Percentiles rank a stretch among this genome's conserved stretches.
phyloP scores from a whole-genome alignment of 2,888 invertebrate species.

The Perizoma affinitatum region DNA sequence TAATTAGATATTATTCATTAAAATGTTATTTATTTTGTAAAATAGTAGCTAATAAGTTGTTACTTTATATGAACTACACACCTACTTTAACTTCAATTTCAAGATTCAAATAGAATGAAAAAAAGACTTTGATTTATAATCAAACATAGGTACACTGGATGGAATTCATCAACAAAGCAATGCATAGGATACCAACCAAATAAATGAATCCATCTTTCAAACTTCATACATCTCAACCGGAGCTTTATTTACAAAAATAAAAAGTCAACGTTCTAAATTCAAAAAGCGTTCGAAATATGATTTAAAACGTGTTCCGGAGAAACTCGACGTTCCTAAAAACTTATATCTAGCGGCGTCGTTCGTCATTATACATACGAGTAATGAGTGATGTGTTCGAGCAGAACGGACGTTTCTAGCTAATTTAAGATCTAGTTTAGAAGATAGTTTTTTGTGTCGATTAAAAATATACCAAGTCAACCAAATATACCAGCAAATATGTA shows the following conservation, averaged over 20 bases:
- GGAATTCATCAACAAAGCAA: background rate
- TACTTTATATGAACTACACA: background rate
- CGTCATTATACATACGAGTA: conserved; percentile 78
- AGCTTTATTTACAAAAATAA: conserved; percentile 52
- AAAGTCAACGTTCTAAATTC: conserved; percentile 80
- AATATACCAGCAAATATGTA: too few species aligned
- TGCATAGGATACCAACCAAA: conserved; percentile 1
- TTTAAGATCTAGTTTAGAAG: background rate
- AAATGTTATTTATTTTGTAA: conserved; percentile 27
- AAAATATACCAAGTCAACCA: too few species aligned
- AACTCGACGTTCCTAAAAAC: conserved; percentile 81
- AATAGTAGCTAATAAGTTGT: conserved; percentile 27
- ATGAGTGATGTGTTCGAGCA: conserved; percentile 64
- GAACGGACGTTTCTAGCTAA: conserved; percentile 53
- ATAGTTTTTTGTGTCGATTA: background rate
- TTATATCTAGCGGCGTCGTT: conserved; percentile 73
- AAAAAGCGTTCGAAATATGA: conserved; percentile 82
- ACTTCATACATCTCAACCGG: conserved; percentile 16
- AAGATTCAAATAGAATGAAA: too few species aligned
- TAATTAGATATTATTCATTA: conserved; percentile 52
- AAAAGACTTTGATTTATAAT: too few species aligned
- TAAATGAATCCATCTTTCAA: conserved; percentile 19
- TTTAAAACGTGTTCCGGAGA: conserved; percentile 84
- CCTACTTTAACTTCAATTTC: background rate
- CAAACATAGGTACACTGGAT: too few species aligned